Evolutionary conservation across 2,888 invertebrate species (phyloP).

Genomic region (Bimastos eiseni): DNA sequence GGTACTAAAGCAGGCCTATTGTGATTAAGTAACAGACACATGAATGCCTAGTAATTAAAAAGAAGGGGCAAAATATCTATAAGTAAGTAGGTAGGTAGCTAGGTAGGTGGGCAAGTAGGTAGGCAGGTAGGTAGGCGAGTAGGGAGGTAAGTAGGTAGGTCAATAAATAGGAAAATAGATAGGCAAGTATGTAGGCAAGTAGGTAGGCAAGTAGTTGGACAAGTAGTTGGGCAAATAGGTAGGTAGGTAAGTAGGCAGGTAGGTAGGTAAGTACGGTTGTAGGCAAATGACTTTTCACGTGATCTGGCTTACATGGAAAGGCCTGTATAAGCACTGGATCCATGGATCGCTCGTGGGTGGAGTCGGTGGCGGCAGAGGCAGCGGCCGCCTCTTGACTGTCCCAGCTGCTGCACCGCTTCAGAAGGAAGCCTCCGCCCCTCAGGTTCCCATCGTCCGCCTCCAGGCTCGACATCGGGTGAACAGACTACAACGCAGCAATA

Average conservation of each 20-base stretch:
- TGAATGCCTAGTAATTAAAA: not conserved
- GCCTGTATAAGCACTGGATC: constrained; percentile 60
- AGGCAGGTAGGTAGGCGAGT: no score
- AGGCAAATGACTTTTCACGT: not conserved
- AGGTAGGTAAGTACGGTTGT: no score
- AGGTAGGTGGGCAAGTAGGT: no score
- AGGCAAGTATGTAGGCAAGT: no score
- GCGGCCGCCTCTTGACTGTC: constrained; percentile 36
- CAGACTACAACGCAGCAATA: not conserved
- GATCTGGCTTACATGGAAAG: constrained; percentile 16
- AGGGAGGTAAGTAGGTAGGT: no score
- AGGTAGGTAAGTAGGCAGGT: no score
- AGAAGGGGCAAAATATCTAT: not conserved
- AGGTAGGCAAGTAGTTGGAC: no score
- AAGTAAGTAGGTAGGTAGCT: no score
- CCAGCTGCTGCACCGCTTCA: constrained; percentile 21
- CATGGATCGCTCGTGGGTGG: constrained; percentile 68
- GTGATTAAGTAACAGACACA: no score
- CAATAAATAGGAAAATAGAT: no score
- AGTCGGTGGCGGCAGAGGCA: not conserved
- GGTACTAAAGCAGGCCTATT: no score
- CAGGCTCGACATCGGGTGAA: not conserved
- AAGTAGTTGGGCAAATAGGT: no score
- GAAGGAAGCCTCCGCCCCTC: not conserved
- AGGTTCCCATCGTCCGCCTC: constrained; percentile 8